Evolutionary conservation across 2,888 invertebrate species (phyloP).

Genomic region (Mesorhabditis sp.): DNA sequence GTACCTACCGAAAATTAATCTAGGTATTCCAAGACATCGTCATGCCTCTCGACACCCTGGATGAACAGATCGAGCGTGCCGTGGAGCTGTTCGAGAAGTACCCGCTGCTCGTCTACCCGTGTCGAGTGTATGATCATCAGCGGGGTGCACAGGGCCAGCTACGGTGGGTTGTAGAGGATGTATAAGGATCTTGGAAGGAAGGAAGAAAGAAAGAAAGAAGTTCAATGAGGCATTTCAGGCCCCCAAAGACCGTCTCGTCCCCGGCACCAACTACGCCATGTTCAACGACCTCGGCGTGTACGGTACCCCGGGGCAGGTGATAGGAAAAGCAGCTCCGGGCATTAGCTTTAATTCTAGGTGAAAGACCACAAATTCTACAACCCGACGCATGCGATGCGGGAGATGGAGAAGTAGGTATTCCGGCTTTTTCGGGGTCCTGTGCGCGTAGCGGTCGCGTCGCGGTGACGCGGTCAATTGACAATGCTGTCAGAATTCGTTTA

Average conservation of each 20-base stretch:
- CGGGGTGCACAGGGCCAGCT: slow-evolving; percentile 58
- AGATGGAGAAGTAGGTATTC: slow-evolving; percentile 67
- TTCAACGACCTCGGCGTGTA: slow-evolving; percentile 73
- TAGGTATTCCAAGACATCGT: slow-evolving; percentile 72
- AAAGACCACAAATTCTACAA: slow-evolving; percentile 65
- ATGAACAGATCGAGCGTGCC: slow-evolving; percentile 64
- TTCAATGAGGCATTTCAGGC: background rate
- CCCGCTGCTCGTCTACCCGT: slow-evolving; percentile 72
- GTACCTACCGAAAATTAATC: slow-evolving; percentile 8
- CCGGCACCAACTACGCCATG: slow-evolving; percentile 69
- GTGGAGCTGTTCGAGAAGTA: slow-evolving; percentile 67
- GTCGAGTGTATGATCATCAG: slow-evolving; percentile 69
- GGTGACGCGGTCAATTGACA: background rate
- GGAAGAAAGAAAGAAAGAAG: too few relatives aligned
- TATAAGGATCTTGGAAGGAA: too few relatives aligned
- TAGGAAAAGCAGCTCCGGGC: background rate
- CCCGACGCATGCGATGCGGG: slow-evolving; percentile 69
- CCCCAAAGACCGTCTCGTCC: slow-evolving; percentile 66
- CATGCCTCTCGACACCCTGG: slow-evolving; percentile 68
- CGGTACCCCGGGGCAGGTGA: slow-evolving; percentile 70
- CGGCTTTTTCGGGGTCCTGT: background rate
- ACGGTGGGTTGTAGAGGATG: too few relatives aligned
- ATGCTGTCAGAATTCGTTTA: background rate
- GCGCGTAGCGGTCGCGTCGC: background rate
- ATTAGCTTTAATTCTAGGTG: slow-evolving; percentile 61